Evolutionary conservation across 2,113 vertebrate genomes (phyloP).

Genomic region (Phycodurus eques): DNA sequence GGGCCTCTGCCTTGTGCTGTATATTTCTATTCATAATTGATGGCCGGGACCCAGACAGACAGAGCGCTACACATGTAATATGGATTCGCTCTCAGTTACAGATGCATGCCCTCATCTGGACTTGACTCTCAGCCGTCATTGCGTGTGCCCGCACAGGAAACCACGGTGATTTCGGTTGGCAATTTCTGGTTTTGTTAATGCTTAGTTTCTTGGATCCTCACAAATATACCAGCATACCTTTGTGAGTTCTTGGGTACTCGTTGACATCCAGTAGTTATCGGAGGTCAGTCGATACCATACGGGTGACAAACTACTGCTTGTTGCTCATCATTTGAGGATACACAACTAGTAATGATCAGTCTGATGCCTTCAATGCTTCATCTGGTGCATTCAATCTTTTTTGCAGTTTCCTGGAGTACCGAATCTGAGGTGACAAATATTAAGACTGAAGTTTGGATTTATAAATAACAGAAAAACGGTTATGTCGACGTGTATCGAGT

Average conservation of each 20-base stretch:
- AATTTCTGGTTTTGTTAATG: constrained; percentile 17
- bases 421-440: too few species aligned
- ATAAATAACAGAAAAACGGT: not conserved
- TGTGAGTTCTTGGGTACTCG: constrained; percentile 34
- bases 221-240: not conserved
- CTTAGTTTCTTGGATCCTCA: constrained; percentile 4
- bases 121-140: constrained; percentile 62
- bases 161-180: constrained; percentile 23
- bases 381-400: too few species aligned
- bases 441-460: too few species aligned
- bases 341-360: too few species aligned
- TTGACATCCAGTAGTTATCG: too few species aligned
- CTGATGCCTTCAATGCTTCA: too few species aligned
- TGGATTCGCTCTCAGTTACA: constrained; percentile 80
- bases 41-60: constrained; percentile 84
- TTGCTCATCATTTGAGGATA: too few species aligned
- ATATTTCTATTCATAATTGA: constrained; percentile 95
- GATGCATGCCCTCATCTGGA: constrained; percentile 70
- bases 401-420: too few species aligned
- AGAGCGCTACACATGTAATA: constrained; percentile 85
- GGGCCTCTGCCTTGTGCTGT: constrained; percentile 77
- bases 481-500: not conserved
- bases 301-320: too few species aligned
- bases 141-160: constrained; percentile 48
- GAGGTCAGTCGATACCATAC: too few species aligned